Evolutionary conservation across 2,113 vertebrate genomes (phyloP).

Genomic region (cat (Felis catus)): DNA sequence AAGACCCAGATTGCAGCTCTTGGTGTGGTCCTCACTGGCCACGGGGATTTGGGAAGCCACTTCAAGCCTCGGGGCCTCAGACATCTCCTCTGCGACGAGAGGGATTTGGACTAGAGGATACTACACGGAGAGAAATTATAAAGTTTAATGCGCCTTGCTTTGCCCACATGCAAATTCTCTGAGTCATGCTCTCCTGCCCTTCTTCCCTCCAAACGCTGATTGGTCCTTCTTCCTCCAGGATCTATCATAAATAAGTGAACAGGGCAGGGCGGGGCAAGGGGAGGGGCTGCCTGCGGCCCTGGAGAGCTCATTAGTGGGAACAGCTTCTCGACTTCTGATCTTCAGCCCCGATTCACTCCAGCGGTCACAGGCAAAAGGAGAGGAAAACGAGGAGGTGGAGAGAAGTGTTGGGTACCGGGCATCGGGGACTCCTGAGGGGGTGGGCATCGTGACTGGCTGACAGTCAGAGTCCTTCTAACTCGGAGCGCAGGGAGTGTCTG

Average conservation of each 20-base stretch:
- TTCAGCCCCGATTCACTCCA: conserved; percentile 63
- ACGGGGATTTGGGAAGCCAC: background rate
- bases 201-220: background rate
- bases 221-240: background rate
- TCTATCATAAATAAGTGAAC: conserved; percentile 29
- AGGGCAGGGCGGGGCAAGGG: background rate
- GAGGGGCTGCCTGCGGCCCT: conserved; percentile 76
- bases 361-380: conserved; percentile 22
- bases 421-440: accelerated
- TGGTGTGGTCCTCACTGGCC: background rate
- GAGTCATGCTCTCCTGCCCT: background rate
- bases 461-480: background rate
- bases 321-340: conserved; percentile 76
- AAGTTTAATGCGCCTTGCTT: background rate
- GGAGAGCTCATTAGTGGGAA: conserved; percentile 89
- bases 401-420: background rate
- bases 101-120: background rate
- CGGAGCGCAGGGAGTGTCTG: background rate
- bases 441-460: background rate
- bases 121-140: background rate
- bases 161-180: background rate
- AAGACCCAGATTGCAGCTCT: background rate
- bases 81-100: background rate
- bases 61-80: background rate
- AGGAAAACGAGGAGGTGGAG: background rate